Evolutionary conservation across 2,888 invertebrate species (phyloP).

Genomic region (Erebia aethiops): DNA sequence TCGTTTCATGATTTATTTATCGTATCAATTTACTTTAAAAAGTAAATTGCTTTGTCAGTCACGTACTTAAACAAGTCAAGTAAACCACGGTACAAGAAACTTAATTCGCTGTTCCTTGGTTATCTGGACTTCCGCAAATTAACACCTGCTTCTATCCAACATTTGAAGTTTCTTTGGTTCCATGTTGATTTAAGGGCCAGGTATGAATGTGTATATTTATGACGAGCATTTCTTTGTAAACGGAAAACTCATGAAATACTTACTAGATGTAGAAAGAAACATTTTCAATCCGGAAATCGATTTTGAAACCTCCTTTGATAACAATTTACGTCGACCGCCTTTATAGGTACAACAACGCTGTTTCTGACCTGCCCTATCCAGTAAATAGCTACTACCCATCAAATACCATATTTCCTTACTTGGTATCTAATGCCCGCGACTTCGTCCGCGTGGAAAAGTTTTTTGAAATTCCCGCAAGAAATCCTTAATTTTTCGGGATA

Average conservation of each 20-base stretch:
- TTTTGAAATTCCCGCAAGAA: too few relatives aligned
- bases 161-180: too few relatives aligned
- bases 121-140: too few relatives aligned
- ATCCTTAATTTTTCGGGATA: too few relatives aligned
- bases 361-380: background rate
- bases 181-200: background rate
- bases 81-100: too few relatives aligned
- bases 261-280: background rate
- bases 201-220: background rate
- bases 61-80: too few relatives aligned
- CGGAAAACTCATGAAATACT: background rate
- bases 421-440: too few relatives aligned
- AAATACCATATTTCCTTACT: background rate
- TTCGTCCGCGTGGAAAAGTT: too few relatives aligned
- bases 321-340: background rate
- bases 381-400: background rate
- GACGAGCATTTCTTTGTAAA: background rate
- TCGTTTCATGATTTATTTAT: constrained; percentile 27
- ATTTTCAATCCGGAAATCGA: constrained; percentile 1
- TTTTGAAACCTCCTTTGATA: background rate
- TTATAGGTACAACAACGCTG: background rate
- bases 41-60: background rate
- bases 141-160: too few relatives aligned
- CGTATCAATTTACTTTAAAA: constrained; percentile 6
- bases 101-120: too few relatives aligned